These are phyloP conservation scores for Phenganax stokvisi DNA, from an alignment of 92 coral and sea anemone genomes.

Conservation along the genomic window DNA sequence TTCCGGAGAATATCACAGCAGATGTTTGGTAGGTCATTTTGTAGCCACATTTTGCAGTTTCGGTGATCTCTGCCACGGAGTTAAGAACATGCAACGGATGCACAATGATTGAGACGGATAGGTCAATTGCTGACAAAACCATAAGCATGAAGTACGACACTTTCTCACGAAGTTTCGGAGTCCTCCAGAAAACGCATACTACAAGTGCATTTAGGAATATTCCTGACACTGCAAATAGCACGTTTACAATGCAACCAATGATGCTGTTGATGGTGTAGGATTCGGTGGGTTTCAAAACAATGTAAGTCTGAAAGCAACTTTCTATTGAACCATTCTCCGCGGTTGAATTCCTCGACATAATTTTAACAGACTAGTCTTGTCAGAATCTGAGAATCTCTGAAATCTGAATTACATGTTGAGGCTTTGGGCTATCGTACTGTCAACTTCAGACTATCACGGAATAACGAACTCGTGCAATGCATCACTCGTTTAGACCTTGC, in stretches of 20 bases:
- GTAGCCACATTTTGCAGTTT: conserved; percentile 20
- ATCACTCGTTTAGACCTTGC: too few relatives aligned
- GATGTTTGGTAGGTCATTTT: conserved; percentile 23
- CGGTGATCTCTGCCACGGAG: conserved; percentile 12
- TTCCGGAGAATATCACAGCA: conserved; percentile 1
- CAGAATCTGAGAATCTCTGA: neutral
- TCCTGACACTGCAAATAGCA: conserved; percentile 12
- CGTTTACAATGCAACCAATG: conserved; percentile 20
- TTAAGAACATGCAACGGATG: conserved; percentile 1
- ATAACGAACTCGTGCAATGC: too few relatives aligned
- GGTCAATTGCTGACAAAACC: conserved; percentile 21
- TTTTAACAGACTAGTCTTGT: too few relatives aligned
- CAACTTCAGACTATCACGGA: too few relatives aligned
- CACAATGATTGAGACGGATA: conserved; percentile 4
- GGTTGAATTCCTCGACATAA: neutral
- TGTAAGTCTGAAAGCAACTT: conserved; percentile 4
- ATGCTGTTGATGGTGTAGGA: conserved; percentile 19
- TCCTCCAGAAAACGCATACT: conserved; percentile 23
- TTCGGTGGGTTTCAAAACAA: conserved; percentile 14
- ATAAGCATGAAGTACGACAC: conserved; percentile 23
- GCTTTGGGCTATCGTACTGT: too few relatives aligned
- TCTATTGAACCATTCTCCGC: conserved; percentile 21
- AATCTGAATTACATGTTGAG: too few relatives aligned
- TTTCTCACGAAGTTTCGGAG: conserved; percentile 21
- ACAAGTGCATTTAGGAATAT: conserved; percentile 25